Base-by-base conservation (phyloP, 2,888 invertebrate species). In the Anorthoa munda region DNA sequence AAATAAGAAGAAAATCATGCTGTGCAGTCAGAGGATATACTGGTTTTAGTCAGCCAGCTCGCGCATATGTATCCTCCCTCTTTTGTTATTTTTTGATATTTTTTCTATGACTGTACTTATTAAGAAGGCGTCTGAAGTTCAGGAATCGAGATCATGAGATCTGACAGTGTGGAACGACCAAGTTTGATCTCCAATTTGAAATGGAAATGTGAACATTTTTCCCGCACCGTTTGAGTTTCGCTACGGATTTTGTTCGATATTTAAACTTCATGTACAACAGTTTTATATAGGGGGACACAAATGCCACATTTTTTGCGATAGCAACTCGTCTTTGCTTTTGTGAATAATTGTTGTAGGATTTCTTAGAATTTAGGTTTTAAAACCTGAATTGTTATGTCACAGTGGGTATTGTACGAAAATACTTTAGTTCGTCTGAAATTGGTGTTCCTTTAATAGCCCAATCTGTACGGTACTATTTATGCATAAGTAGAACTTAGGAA, bases 131-230 rank as follows among this genome's bases (percentile, higher is more conserved):
- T 15, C 21, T 48, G 23, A 60, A 74, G 56, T 77, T 72, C 3
- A 51, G 50, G 39, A 72, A 18, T 59, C 61, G 31, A 59, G 63
- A 64, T 74, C 68, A 68, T 64, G 59, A 66, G 69, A 59, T 59
- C 63, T 60, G 55, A 53, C 31, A 55, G 31, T n/a, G 31, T 31
- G 2, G 50, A 39, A 45, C 17, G 68, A 51, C 21, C 12, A 81
- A 83, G 72, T 83, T 83, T 65, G 58, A 69, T 72, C 63, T 66
- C 23, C 56, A 58, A 75, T 84, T 72, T 70, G 18, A 65, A 73
- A 81, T 83, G 59, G 64, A 72, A 77, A 83, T 77, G 56, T 46
- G 50, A 77, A 66, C 31, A 74, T 60, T 69, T 73, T 67, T 59
- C 53, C 26, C 18, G 17, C 31, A 15, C 12, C 18, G 53, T 63